Base-by-base conservation (phyloP, 2,797 vertebrate species). In the Cyclura pinguis region DNA sequence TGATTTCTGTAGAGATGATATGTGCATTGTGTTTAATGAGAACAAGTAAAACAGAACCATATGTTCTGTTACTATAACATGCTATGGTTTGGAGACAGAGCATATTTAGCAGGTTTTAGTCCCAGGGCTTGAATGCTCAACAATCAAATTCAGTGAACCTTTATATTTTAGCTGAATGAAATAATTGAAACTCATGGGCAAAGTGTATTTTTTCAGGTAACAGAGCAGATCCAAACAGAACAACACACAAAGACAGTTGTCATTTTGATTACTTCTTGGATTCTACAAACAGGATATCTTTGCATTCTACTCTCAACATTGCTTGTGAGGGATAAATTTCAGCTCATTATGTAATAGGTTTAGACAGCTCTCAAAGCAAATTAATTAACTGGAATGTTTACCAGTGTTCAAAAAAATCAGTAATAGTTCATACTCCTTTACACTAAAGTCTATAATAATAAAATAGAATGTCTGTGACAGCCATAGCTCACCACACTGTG, bases 371-470 rank as follows among this genome's bases (percentile, higher is more conserved):
- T 20, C 18, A 76, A 76, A 38, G 38, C n/a, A 92, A 92, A 93
- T 93, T 90, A 94, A 93, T 94, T 94, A 93, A 90, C 77, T 10
- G 6, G 90, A 72, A 64, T 77, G 94, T 76, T 76, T 87, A 90
- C 82, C 87, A 88, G 86, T 89, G 87, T 92, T 90, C 93, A 83
- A 35, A 95, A 95, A 86, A 29, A 27, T 67, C 64, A 67, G 24
- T 29, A 67, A 10, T 27, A 29, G 6, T 67, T 67, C 9, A 27
- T 29, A 10, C 6, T 67, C 29, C 27, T 67, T 29, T 67, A 62
- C 5, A 59, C 59, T 22, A 20, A 62, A 62, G 20, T 22, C 59
- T 62, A 22, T 22, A 64, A 64, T 64, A 64, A 64, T 64, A 64
- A 67, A 67, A 29, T 27, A 10, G 2, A 67, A 67, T 67, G 27